phyloP scores from a whole-genome alignment of 2,113 vertebrate species.

The Cyprinus carpio region DNA sequence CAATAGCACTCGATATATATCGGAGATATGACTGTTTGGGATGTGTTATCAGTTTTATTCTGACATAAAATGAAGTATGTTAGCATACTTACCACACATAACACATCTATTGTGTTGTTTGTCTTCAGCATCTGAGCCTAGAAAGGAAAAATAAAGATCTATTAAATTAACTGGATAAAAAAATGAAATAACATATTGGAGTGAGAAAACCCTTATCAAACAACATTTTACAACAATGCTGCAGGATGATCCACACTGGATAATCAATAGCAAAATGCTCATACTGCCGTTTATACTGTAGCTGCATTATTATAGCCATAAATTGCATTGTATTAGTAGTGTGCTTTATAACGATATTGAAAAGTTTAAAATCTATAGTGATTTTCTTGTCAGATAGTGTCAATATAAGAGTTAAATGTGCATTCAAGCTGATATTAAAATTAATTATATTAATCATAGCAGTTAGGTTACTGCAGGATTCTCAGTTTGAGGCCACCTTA shows the following conservation, averaged over 20 bases:
- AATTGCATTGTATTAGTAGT: slow-evolving; percentile 5
- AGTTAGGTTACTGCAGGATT: background rate
- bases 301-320: background rate
- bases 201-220: background rate
- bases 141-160: background rate
- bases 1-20: background rate
- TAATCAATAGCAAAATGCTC: background rate
- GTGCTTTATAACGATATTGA: background rate
- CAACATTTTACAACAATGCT: background rate
- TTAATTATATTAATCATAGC: background rate
- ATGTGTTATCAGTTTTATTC: background rate
- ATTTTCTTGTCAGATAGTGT: background rate
- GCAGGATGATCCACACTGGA: background rate
- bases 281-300: background rate
- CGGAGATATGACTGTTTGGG: background rate
- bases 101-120: slow-evolving; percentile 68
- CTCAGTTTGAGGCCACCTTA: too few species aligned
- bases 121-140: slow-evolving; percentile 76
- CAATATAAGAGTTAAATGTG: background rate
- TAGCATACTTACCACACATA: slow-evolving; percentile 71
- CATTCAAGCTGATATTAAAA: background rate
- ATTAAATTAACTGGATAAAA: background rate
- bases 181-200: background rate
- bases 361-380: background rate
- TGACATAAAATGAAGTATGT: too few species aligned